Conservation (phyloP, 2,797 vertebrate species). For the Enteromius argenteus region DNA sequence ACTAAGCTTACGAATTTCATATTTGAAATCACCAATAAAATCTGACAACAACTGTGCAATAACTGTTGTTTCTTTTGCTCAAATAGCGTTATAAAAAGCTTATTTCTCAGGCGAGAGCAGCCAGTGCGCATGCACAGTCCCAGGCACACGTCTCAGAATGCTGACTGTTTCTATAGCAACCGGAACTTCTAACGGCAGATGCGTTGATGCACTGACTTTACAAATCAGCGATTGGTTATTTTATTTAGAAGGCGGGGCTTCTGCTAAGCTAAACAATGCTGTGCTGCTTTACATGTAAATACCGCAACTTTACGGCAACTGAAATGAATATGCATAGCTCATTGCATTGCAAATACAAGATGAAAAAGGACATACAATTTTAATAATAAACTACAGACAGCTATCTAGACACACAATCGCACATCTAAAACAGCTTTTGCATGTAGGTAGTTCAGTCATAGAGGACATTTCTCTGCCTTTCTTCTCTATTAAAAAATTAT, state of each 20-base stretch:
- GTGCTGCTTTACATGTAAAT: not conserved
- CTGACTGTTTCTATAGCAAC: no score
- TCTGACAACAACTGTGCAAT: no score
- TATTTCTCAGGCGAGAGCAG: no score
- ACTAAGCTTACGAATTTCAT: no score
- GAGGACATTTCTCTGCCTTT: slow-evolving; percentile 5
- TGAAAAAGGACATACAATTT: not conserved
- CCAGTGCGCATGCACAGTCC: no score
- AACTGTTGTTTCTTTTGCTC: no score
- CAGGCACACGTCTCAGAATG: no score
- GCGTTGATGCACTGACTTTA: no score
- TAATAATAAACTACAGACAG: not conserved
- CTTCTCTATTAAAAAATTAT: not conserved
- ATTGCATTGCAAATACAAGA: not conserved
- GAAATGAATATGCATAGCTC: not conserved
- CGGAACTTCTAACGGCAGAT: no score
- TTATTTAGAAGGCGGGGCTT: not conserved
- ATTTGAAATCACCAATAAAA: no score
- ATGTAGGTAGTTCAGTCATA: slow-evolving; percentile 6
- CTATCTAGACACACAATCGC: slow-evolving; percentile 2
- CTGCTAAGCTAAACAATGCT: not conserved
- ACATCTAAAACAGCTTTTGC: not conserved
- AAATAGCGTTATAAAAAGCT: no score
- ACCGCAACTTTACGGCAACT: not conserved
- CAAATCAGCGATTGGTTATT: no score